Percentiles rank a stretch among this genome's conserved stretches.
Evolutionary conservation across 2,113 vertebrate species (phyloP).

Genomic region (Notiomystis cincta): DNA sequence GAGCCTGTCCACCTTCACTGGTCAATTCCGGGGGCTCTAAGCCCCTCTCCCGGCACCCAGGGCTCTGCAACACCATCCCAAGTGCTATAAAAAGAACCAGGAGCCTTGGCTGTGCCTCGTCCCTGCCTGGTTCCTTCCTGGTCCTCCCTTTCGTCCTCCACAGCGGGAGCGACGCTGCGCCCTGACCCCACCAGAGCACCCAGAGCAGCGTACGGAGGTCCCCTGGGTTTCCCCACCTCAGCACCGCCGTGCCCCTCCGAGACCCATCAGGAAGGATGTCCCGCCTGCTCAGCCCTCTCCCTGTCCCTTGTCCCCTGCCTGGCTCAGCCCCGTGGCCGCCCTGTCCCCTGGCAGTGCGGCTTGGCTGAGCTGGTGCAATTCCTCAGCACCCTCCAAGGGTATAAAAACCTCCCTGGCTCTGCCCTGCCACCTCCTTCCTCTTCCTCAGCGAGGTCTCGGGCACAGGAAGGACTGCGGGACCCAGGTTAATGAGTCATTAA

Average conservation of each 20-base stretch:
- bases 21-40: not conserved
- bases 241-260: fast-evolving
- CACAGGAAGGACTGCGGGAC: not conserved
- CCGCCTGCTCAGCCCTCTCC: not conserved
- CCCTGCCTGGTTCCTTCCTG: not conserved
- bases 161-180: not conserved
- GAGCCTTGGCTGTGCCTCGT: not conserved
- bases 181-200: not conserved
- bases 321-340: not conserved
- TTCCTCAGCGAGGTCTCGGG: not conserved
- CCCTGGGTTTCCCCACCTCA: fast-evolving
- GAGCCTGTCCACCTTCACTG: not conserved
- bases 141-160: fast-evolving
- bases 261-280: not conserved
- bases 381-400: not conserved
- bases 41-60: too few relatives aligned
- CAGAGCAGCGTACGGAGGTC: fast-evolving
- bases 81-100: not conserved
- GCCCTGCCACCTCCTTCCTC: not conserved
- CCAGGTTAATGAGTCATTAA: slow-evolving; percentile 55
- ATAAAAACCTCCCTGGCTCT: not conserved
- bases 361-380: not conserved
- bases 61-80: not conserved
- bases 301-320: not conserved
- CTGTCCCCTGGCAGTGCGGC: not conserved